phyloP scores from a whole-genome alignment of 1,140 invertebrate genomes.

The Berghia stephanieae region DNA sequence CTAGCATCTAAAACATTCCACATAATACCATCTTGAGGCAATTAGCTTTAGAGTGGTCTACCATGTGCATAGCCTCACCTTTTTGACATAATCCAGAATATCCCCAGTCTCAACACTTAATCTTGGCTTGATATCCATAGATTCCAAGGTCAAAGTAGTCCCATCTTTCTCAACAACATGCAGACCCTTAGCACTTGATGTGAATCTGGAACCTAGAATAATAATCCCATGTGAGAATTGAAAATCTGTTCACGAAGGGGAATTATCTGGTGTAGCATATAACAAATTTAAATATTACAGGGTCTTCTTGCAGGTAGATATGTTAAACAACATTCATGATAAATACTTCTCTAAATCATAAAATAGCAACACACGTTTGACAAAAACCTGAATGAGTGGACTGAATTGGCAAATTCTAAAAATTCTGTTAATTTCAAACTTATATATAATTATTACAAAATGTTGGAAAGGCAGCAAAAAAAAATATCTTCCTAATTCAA shows the following conservation, averaged over 20 bases:
- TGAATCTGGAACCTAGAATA: slow-evolving; percentile 53
- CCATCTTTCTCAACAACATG: slow-evolving; percentile 58
- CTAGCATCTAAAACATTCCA: not conserved
- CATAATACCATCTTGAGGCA: not conserved
- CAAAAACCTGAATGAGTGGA: too few species aligned
- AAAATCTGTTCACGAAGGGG: not conserved
- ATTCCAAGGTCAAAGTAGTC: slow-evolving; percentile 55
- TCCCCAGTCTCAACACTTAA: slow-evolving; percentile 45
- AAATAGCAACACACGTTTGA: too few species aligned
- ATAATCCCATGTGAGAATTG: slow-evolving; percentile 3
- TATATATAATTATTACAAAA: too few species aligned
- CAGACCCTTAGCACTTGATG: slow-evolving; percentile 48
- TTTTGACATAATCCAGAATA: slow-evolving; percentile 62
- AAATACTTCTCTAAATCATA: not conserved
- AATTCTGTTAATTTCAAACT: too few species aligned
- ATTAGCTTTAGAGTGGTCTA: not conserved
- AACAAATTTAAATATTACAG: not conserved
- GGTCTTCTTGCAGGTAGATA: not conserved
- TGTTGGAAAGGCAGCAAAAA: too few species aligned
- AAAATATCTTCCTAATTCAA: too few species aligned
- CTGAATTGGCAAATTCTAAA: too few species aligned
- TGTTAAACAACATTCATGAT: not conserved
- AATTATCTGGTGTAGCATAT: not conserved
- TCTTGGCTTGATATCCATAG: slow-evolving; percentile 37
- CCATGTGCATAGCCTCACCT: slow-evolving; percentile 33